Base-by-base conservation (phyloP, 2,888 invertebrate genomes). In the Orthosia cruda region DNA sequence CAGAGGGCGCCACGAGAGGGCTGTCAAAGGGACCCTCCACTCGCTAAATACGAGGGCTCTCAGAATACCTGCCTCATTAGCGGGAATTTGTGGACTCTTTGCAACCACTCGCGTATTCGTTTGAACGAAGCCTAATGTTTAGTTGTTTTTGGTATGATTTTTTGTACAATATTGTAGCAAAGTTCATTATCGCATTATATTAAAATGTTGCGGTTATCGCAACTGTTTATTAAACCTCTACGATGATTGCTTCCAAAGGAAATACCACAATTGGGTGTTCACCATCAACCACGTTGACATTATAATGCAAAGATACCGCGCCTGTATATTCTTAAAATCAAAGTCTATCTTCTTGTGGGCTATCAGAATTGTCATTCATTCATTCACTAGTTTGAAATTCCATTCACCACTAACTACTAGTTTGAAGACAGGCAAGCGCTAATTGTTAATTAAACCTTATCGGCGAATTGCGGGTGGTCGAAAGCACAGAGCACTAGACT, bases 41-140 rank as follows among this genome's bases (percentile, higher is more conserved):
- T 58, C 80, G 64, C 81, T 81, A 85, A 81, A 66, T 65, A 77
- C 69, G 52, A 85, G 85, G 45, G 78, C 67, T 18, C 87, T 84
- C 54, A 54, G 75, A 76, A 70, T 75, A 77, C 77, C 84, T 84
- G 84, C 74, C 80, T 86, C 84, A 84, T 86, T 85, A 77, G 72
- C 23, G 59, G 4, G 69, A 65, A 85, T 77, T 84, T 83, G 68
- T 80, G 69, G 69, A 26, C 54, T 59, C 52, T 69, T 67, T 69
- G 16, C 65, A 45, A 73, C 84, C 84, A 62, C 62, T 74, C 20
- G 12, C 18, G 57, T 54, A 45, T 58, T 66, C 49, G 71, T 63
- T 74, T 84, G 26, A 66, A 61, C 16, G 45, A 50, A 57, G 52
- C 52, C n/a, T 57, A 61, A 61, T 49, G 62, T 49, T 40, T 40